A percentile compares a stretch with the other conserved stretches of the same genome.
These are phyloP conservation scores for Metallyticus violacea DNA, from an alignment of 2,888 invertebrate species.

Conservation along the genomic window DNA sequence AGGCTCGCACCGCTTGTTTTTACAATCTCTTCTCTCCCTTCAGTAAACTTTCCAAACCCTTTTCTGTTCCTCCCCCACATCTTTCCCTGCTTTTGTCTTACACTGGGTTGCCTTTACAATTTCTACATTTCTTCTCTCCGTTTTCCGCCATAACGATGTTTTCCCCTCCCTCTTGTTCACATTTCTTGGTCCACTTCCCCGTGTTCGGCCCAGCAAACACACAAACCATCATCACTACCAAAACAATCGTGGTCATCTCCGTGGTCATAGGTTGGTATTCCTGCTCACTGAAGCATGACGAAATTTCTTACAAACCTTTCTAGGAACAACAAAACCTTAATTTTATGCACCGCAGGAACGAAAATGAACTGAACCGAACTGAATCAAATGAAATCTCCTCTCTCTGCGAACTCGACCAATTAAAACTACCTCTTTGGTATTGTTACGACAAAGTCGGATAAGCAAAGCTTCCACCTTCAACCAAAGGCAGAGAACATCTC, in stretches of 20 bases:
- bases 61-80: background rate
- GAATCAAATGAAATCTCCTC: background rate
- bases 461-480: background rate
- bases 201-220: background rate
- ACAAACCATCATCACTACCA: background rate
- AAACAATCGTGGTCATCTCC: background rate
- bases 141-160: background rate
- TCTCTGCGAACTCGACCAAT: background rate
- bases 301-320: background rate
- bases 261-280: background rate
- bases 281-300: background rate
- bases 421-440: background rate
- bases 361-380: background rate
- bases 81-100: background rate
- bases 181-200: background rate
- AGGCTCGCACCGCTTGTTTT: background rate
- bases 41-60: background rate
- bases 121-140: slow-evolving; percentile 6
- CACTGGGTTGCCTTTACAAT: background rate
- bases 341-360: background rate
- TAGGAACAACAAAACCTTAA: background rate
- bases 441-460: background rate
- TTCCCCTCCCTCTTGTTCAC: background rate
- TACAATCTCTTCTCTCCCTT: background rate
- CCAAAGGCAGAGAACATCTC: background rate